These are phyloP conservation scores for Austrofundulus limnaeus DNA, from an alignment of 2,113 vertebrate species.

Conservation along the genomic window DNA sequence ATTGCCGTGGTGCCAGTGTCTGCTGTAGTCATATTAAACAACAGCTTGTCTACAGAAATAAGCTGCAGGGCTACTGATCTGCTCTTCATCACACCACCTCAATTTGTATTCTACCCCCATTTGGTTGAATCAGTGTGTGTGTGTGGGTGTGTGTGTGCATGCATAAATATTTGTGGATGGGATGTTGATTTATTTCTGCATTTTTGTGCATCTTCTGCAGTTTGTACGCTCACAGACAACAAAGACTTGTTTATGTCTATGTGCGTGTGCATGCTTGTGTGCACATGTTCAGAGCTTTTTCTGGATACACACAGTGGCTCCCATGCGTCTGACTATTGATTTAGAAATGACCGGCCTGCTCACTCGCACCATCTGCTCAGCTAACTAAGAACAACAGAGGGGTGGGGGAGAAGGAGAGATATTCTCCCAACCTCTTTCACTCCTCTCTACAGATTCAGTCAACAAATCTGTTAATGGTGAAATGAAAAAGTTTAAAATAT, in stretches of 20 bases:
- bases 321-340: conserved; percentile 63
- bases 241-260: background rate
- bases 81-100: conserved; percentile 50
- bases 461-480: background rate
- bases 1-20: conserved; percentile 53
- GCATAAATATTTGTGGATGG: background rate
- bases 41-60: conserved; percentile 71
- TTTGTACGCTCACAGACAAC: background rate
- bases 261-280: background rate
- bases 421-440: conserved; percentile 7
- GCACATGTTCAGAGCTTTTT: conserved; percentile 21
- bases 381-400: conserved; percentile 44
- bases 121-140: conserved; percentile 71
- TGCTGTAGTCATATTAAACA: conserved; percentile 72
- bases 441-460: background rate
- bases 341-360: conserved; percentile 61
- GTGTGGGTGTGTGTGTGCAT: conserved; percentile 49
- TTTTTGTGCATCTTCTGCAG: background rate
- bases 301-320: conserved; percentile 51
- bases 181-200: conserved; percentile 2
- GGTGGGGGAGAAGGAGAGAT: conserved; percentile 3
- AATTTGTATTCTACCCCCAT: conserved; percentile 16
- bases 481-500: too few relatives aligned
- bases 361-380: conserved; percentile 67
- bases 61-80: conserved; percentile 68